A percentile compares a stretch with the other conserved stretches of the same genome.
These are phyloP conservation scores for Noctua janthe DNA, from an alignment of 2,888 invertebrate genomes.

Conservation along the genomic window DNA sequence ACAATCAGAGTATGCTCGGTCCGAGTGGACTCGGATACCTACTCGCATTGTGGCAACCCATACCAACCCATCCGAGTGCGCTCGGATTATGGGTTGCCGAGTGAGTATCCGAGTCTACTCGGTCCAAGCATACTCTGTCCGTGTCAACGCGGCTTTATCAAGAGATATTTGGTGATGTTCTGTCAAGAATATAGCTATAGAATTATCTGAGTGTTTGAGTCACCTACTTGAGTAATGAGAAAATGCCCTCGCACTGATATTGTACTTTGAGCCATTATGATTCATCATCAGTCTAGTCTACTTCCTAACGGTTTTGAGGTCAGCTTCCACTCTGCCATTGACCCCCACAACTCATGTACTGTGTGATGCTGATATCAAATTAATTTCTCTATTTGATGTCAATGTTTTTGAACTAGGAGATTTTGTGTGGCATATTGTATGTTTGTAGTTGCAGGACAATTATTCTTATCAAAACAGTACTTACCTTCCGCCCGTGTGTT, in stretches of 20 bases:
- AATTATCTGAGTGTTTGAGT: neutral
- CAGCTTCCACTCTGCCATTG: constrained; percentile 9
- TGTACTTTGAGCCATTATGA: neutral
- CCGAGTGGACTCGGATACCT: no score
- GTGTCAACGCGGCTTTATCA: neutral
- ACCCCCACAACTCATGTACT: neutral
- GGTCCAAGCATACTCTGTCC: no score
- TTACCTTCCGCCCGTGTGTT: neutral
- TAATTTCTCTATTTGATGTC: constrained; percentile 13
- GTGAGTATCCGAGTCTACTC: no score
- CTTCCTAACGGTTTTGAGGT: neutral
- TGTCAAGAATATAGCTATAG: neutral
- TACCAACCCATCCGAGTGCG: no score
- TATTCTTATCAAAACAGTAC: constrained; percentile 11
- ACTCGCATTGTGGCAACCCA: no score
- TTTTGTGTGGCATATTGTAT: neutral
- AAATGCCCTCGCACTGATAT: neutral
- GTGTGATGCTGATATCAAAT: constrained; percentile 1
- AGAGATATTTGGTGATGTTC: neutral
- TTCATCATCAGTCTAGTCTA: constrained; percentile 1
- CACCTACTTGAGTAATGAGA: neutral
- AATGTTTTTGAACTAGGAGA: constrained; percentile 5
- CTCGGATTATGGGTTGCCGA: no score
- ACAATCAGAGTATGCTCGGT: no score
- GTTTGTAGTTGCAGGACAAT: neutral